A percentile compares a stretch with the other conserved stretches of the same genome.
phyloP scores from a whole-genome alignment of 2,797 vertebrate genomes.

The Macroramphosus scolopax region DNA sequence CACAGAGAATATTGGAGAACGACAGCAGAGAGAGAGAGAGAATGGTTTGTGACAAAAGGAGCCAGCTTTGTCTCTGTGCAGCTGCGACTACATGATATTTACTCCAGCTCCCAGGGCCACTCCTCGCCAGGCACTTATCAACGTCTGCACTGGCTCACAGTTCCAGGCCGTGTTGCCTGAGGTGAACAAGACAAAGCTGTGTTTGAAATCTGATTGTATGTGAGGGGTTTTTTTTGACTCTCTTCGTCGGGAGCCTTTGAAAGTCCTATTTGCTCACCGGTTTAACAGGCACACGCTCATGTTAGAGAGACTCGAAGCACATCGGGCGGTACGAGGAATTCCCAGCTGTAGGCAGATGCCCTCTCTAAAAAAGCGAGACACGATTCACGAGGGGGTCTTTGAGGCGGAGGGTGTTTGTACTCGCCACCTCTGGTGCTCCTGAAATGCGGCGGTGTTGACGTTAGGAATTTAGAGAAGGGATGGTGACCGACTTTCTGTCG shows the following conservation, averaged over 20 bases:
- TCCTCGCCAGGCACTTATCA: conserved; percentile 26
- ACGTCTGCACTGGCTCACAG: conserved; percentile 9
- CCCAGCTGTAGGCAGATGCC: conserved; percentile 12
- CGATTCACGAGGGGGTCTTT: conserved; percentile 25
- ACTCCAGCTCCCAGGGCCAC: conserved; percentile 23
- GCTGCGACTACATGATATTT: conserved; percentile 20
- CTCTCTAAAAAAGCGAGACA: conserved; percentile 11
- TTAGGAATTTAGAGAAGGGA: conserved; percentile 21
- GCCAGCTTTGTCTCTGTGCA: conserved; percentile 24
- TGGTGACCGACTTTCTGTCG: conserved; percentile 19
- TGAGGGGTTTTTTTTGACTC: conserved; percentile 8
- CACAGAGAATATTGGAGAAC: neutral
- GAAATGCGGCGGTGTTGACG: conserved; percentile 15
- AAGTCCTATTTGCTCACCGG: conserved; percentile 19
- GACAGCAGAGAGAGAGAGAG: neutral
- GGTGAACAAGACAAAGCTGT: conserved; percentile 27
- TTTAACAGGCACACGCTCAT: conserved; percentile 8
- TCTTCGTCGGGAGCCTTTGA: conserved; percentile 11
- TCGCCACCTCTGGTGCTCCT: conserved; percentile 23
- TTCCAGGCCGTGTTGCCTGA: conserved; percentile 28
- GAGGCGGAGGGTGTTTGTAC: conserved; percentile 28
- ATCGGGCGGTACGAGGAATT: conserved; percentile 26
- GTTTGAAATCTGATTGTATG: conserved; percentile 29
- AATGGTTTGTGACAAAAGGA: conserved; percentile 16
- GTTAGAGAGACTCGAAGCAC: conserved; percentile 21